Evolutionary conservation across 2,888 invertebrate species (phyloP).

Genomic region (Punctoribates punctum): DNA sequence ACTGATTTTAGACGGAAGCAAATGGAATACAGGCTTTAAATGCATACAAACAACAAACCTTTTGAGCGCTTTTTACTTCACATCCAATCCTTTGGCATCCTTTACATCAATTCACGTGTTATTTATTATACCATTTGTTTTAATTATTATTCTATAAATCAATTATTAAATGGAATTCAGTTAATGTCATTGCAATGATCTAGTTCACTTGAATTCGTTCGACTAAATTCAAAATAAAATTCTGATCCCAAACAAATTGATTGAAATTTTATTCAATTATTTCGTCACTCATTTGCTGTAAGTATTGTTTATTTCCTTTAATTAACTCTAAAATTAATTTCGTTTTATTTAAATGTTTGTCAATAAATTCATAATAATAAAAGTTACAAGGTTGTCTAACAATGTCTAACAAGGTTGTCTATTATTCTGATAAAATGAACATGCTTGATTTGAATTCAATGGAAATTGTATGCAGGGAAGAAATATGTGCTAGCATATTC

Average conservation of each 20-base stretch:
- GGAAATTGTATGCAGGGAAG: too few species aligned
- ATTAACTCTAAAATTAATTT: neutral
- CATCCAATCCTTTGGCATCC: slow-evolving; percentile 2
- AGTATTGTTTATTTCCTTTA: neutral
- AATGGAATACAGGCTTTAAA: slow-evolving; percentile 25
- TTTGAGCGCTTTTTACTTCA: neutral
- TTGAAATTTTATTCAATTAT: neutral
- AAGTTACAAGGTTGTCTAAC: too few species aligned
- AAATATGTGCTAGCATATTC: too few species aligned
- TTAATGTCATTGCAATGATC: too few species aligned
- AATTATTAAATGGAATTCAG: neutral
- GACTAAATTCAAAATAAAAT: too few species aligned
- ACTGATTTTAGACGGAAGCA: neutral
- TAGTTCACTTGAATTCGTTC: too few species aligned
- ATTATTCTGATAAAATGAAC: too few species aligned
- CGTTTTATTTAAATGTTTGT: too few species aligned
- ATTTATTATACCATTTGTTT: neutral
- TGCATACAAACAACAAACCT: neutral
- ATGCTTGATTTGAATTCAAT: too few species aligned
- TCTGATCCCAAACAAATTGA: neutral
- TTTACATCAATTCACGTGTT: slow-evolving; percentile 8
- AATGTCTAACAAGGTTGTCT: too few species aligned
- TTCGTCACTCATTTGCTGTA: neutral
- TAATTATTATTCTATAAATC: neutral
- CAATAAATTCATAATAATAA: too few species aligned